A percentile compares a stretch with the other conserved stretches of the same genome.
phyloP scores from a whole-genome alignment of 2,888 invertebrate species.

The Amitus sp. region DNA sequence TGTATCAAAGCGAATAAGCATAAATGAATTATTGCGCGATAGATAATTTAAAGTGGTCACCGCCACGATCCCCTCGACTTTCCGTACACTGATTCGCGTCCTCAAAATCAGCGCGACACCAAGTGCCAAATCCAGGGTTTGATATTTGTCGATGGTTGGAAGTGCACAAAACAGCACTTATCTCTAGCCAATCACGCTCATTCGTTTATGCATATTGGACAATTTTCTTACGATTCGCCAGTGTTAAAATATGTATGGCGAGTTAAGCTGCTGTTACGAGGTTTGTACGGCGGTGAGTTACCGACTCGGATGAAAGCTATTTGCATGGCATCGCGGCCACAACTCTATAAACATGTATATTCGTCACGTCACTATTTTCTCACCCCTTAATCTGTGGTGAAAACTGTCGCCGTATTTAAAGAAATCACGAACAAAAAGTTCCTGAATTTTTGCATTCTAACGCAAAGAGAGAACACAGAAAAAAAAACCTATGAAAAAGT shows the following conservation, averaged over 20 bases:
- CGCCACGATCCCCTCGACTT: slow-evolving; percentile 29
- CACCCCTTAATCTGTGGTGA: slow-evolving; percentile 19
- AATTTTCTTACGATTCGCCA: slow-evolving; percentile 64
- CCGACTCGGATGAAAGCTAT: slow-evolving; percentile 55
- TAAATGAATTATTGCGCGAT: slow-evolving; percentile 64
- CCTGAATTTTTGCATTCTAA: too few relatives aligned
- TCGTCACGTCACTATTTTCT: slow-evolving; percentile 41
- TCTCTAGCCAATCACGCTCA: slow-evolving; percentile 57
- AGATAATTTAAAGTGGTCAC: slow-evolving; percentile 59
- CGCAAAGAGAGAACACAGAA: too few relatives aligned
- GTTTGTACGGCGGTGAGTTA: slow-evolving; percentile 42
- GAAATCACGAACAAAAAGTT: neutral
- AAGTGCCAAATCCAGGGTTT: neutral
- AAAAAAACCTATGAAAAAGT: too few relatives aligned
- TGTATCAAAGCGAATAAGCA: slow-evolving; percentile 64
- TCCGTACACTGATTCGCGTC: slow-evolving; percentile 14
- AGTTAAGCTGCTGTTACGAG: slow-evolving; percentile 59
- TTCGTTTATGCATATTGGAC: slow-evolving; percentile 63
- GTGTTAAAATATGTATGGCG: slow-evolving; percentile 65
- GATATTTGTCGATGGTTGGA: too few relatives aligned
- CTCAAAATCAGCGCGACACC: slow-evolving; percentile 17
- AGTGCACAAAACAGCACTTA: slow-evolving; percentile 29
- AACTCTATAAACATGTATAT: slow-evolving; percentile 58
- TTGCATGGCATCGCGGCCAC: slow-evolving; percentile 59
- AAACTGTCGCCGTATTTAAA: neutral